Base-by-base conservation (phyloP, 2,113 vertebrate species). In the Brevimyrus niger region DNA sequence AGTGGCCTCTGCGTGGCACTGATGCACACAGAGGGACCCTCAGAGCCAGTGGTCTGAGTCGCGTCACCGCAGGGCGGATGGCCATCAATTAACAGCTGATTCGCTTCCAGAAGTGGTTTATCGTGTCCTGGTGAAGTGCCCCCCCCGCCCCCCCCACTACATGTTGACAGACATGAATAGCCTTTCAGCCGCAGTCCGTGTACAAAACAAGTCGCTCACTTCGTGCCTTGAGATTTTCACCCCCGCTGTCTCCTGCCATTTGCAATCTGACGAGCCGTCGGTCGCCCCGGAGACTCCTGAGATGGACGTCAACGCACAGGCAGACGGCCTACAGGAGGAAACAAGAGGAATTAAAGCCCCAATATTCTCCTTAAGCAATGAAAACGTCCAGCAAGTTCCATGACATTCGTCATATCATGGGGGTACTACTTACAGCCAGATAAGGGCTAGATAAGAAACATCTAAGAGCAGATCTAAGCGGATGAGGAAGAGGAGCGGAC, bases 91-190 rank as follows among this genome's bases (percentile, higher is more conserved):
- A 91, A 93, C 93, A 90, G 91, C 91, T 90, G 90, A 90, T 51
- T 55, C 69, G 91, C 91, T 89, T 90, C 92, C 91, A 88, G 91
- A 92, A 94, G 92, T 92, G 91, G 92, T 93, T 94, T 94, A 91
- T 94, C 93, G 92, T 89, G 91, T 92, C 92, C 84, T 88, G 88
- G 91, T 91, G 50, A 58, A 53, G n/a, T 17, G 19, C 21, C 50
- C 35, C 31, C 51, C 44, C 42, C 42, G 1, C 91, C 3, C 88
- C 27, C 3, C 50, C 38, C 15, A 21, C 23, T 51, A n/a, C 53
- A 58, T 17, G 23, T 31, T 17, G 48, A 84, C 69, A 82, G 48
- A 65, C 69, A 47, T 35, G 27, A 44, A 44, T 21, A 51, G 31
- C 4, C 31, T 27, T 47, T 82, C 80, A 88, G 51, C 17, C n/a